Percentiles rank a stretch among this genome's conserved stretches.
Conservation (phyloP, 2,797 vertebrate genomes). For the Perodicticus potto region DNA sequence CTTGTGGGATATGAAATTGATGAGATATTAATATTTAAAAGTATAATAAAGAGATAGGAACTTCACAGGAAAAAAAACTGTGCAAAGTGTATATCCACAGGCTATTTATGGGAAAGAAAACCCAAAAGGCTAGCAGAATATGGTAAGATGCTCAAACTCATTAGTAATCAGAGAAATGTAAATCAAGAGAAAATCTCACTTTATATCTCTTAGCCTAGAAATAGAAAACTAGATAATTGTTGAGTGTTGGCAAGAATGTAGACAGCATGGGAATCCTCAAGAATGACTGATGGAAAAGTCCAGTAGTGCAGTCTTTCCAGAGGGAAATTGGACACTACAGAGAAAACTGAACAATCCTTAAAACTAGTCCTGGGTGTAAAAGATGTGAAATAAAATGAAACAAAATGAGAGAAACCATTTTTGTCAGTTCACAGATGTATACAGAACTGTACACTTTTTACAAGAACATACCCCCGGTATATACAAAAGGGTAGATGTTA, state of each 20-base stretch:
- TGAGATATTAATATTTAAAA: constrained; percentile 25
- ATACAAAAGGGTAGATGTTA: neutral
- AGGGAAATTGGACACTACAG: neutral
- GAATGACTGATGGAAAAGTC: neutral
- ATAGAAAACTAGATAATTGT: constrained; percentile 41
- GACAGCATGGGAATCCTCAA: neutral
- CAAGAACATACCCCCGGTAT: neutral
- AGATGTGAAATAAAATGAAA: constrained; percentile 18
- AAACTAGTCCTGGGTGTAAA: neutral
- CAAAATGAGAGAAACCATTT: constrained; percentile 6
- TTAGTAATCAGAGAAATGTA: constrained; percentile 64
- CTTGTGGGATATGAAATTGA: neutral
- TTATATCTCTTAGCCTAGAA: constrained; percentile 54
- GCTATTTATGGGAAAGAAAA: constrained; percentile 56
- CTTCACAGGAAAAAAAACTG: neutral
- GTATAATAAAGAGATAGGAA: neutral
- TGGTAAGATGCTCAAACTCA: constrained; percentile 45
- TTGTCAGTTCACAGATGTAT: neutral
- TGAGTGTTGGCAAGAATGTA: neutral
- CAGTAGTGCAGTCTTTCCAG: neutral
- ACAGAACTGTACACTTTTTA: neutral
- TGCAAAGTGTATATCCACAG: neutral
- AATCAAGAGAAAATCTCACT: constrained; percentile 51
- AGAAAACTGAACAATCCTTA: constrained; percentile 44
- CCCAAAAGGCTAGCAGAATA: constrained; percentile 18